These are phyloP conservation scores for Eulemur mongoz DNA, from an alignment of 2,797 vertebrate genomes.

Conservation along the genomic window DNA sequence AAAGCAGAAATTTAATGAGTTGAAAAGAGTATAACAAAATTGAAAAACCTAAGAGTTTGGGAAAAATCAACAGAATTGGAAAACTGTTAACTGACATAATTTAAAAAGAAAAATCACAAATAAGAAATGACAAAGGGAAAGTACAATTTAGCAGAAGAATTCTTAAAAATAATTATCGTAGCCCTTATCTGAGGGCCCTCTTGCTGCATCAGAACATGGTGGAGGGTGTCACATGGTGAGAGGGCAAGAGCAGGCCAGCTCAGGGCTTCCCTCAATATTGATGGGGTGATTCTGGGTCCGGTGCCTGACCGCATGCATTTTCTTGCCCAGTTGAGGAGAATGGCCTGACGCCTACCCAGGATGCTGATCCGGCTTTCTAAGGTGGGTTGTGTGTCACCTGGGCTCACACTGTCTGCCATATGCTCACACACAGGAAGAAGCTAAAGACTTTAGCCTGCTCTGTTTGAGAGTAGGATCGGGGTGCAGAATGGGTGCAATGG, in stretches of 20 bases:
- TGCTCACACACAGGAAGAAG: no score
- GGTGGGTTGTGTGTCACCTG: no score
- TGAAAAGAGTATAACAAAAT: background rate
- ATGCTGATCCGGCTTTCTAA: no score
- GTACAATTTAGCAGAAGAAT: background rate
- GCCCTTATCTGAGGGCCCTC: background rate
- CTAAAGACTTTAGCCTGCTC: no score
- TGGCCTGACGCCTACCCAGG: accelerated
- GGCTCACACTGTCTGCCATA: no score
- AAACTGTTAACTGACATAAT: background rate
- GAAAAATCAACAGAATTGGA: background rate
- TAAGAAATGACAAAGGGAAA: background rate
- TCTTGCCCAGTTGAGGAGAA: no score
- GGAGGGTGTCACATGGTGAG: background rate
- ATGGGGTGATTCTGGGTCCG: no score
- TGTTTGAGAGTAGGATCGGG: no score
- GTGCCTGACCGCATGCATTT: no score
- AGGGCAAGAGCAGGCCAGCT: background rate
- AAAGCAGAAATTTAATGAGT: background rate
- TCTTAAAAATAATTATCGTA: background rate
- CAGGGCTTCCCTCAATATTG: background rate
- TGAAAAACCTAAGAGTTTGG: background rate
- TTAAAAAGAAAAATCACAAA: background rate
- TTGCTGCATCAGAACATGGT: background rate
- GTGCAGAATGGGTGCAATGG: no score